Evolutionary conservation across 2,888 invertebrate species (phyloP).

Genomic region (Rotaria socialis): DNA sequence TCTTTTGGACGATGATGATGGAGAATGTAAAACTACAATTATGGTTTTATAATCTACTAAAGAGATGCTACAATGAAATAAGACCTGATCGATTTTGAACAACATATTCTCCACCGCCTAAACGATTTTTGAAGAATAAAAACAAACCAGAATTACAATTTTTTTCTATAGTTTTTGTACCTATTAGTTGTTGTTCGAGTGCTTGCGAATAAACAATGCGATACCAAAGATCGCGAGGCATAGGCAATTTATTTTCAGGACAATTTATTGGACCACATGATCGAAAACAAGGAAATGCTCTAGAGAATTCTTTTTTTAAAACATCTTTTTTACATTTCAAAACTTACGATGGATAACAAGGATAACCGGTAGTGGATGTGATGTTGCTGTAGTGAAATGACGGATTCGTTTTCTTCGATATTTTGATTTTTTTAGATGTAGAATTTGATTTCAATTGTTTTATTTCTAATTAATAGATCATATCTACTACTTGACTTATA

Average conservation of each 20-base stretch:
- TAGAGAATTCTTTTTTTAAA: not conserved
- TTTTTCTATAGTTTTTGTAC: not conserved
- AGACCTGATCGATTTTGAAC: not conserved
- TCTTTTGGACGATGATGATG: not conserved
- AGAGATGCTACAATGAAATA: not conserved
- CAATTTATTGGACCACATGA: constrained; percentile 24
- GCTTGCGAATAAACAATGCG: not conserved
- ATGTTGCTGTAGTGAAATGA: not conserved
- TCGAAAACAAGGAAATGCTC: not conserved
- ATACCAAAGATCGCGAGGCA: constrained; percentile 31
- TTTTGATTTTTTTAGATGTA: not conserved
- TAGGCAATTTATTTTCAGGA: constrained; percentile 9
- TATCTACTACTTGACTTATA: not conserved
- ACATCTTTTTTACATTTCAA: not conserved
- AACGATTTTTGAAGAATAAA: not conserved
- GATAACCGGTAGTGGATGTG: not conserved
- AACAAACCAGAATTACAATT: too few relatives aligned
- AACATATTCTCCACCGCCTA: not conserved
- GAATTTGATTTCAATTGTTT: not conserved
- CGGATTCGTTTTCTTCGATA: not conserved
- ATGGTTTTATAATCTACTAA: not conserved
- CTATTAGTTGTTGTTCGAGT: constrained; percentile 16
- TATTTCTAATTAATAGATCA: not conserved
- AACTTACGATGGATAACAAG: constrained; percentile 24
- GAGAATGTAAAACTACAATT: not conserved